Evolutionary conservation across 1,140 invertebrate genomes (phyloP), one percentile per base, ranked within the genome.

Genomic region (Lamellibrachia luymesi): DNA sequence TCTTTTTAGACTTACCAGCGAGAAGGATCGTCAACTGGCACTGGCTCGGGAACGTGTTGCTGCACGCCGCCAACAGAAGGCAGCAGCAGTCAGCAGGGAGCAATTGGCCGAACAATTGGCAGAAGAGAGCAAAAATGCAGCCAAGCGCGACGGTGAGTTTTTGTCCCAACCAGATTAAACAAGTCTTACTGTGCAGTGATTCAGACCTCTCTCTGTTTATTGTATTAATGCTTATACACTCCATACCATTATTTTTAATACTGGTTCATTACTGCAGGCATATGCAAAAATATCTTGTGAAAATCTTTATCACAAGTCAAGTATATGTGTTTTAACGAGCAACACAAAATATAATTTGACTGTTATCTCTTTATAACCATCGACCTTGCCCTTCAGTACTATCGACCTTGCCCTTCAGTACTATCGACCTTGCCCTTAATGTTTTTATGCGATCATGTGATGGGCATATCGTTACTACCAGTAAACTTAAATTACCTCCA

Each of bases 1-100:
- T 22, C 27, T 13, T 91, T 10, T 13, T n/a, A 91, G 91, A 50
- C 49, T 91, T 10, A 51, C 13, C 49, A 51, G 49, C 10, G 91
- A 91, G 91, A 91, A 91, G 22, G 91, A 91, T 4, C 91, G 95
- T 56, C 95, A 96, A 91, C 92, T 94, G 92, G 93, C 94, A 90
- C 94, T 96, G 22, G 95, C 95, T 4, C 93, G 92, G 64, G 94
- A 95, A 51, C 94, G 95, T 91, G 93, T 96, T 50, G 94, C 94
- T 90, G 95, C 94, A 80, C 94, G 95, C 64, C 64, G 64, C 64
- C 64, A 80, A 22, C 13, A 80, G 64, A 80, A 22, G 64, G 64
- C 64, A 80, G 64, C 13, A 80, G 64, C 64, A 80, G 64, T 80
- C 64, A 80, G 64, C 13, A 17, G 64, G 1, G 64, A 80, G 64